These are phyloP conservation scores for Amblyjoppa proteus DNA, from an alignment of 2,888 invertebrate genomes.

Conservation along the genomic window DNA sequence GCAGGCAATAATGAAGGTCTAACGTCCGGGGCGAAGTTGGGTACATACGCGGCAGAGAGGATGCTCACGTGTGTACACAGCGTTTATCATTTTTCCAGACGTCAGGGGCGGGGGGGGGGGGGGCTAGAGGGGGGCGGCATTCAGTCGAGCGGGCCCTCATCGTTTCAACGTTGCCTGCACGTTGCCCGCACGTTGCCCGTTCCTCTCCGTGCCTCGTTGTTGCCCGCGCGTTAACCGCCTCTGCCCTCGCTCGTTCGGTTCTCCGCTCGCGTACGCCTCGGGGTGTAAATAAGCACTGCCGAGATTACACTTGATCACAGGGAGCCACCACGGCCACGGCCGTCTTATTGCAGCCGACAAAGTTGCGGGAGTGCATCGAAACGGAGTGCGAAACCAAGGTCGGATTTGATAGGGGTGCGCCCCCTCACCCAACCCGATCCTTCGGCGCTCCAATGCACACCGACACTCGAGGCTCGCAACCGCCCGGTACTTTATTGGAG, in stretches of 20 bases:
- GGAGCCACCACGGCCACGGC: conserved; percentile 70
- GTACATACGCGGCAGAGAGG: conserved; percentile 61
- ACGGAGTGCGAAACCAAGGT: conserved; percentile 68
- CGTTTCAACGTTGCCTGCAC: conserved; percentile 13
- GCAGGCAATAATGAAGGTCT: conserved; percentile 69
- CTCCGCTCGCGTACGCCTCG: conserved; percentile 66
- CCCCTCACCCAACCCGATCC: neutral
- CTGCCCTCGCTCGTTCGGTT: conserved; percentile 18
- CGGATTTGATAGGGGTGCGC: conserved; percentile 65
- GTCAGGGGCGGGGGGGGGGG: conserved; percentile 43
- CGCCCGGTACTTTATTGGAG: conserved; percentile 11
- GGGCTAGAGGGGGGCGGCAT: neutral
- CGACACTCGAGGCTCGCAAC: conserved; percentile 31
- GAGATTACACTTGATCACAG: conserved; percentile 82
- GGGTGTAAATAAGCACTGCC: conserved; percentile 82
- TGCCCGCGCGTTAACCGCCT: conserved; percentile 27
- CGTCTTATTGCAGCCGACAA: conserved; percentile 67
- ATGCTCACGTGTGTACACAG: conserved; percentile 74
- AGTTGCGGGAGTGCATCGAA: conserved; percentile 62
- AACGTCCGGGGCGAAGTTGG: conserved; percentile 60
- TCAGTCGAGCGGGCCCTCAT: conserved; percentile 35
- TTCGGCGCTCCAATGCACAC: conserved; percentile 10
- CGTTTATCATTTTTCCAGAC: conserved; percentile 81
- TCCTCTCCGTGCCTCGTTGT: conserved; percentile 21
- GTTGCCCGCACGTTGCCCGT: conserved; percentile 1